Percentiles rank a stretch among this genome's conserved stretches.
Evolutionary conservation across 2,888 invertebrate species (phyloP).

Genomic region (Protonemura montana): DNA sequence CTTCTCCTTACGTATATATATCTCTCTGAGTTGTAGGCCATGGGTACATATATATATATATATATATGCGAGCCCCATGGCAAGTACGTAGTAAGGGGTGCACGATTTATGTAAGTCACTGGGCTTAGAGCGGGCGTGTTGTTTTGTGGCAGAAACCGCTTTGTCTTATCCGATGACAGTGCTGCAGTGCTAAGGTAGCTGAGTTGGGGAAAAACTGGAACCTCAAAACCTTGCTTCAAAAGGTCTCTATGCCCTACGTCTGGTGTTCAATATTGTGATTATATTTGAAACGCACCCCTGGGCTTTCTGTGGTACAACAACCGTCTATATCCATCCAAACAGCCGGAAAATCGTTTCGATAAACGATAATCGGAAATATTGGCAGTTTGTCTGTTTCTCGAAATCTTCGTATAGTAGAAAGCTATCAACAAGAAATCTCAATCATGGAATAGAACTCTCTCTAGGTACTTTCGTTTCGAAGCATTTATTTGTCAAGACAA

Average conservation of each 20-base stretch:
- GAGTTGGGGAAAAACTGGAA: constrained; percentile 18
- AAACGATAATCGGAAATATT: constrained; percentile 37
- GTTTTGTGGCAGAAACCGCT: constrained; percentile 17
- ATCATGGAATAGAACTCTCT: constrained; percentile 8
- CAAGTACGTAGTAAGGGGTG: neutral
- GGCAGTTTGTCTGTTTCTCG: constrained; percentile 24
- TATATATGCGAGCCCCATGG: neutral
- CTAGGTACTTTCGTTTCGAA: neutral
- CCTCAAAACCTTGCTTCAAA: constrained; percentile 1
- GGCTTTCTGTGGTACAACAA: constrained; percentile 13
- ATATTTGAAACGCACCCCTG: constrained; percentile 34
- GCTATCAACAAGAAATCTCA: constrained; percentile 31
- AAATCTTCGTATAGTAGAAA: neutral
- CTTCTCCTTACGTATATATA: neutral
- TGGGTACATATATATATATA: neutral
- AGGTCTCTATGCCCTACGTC: neutral
- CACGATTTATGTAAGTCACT: constrained; percentile 32
- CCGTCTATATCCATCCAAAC: constrained; percentile 25
- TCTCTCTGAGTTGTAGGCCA: too few relatives aligned
- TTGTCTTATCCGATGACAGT: constrained; percentile 31
- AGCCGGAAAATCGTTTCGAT: constrained; percentile 32
- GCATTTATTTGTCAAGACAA: neutral
- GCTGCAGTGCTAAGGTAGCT: neutral
- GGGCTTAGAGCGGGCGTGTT: constrained; percentile 3
- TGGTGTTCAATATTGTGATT: constrained; percentile 40